These are phyloP conservation scores for Cepphus grylle DNA, from an alignment of 2,113 vertebrate species.

Conservation along the genomic window DNA sequence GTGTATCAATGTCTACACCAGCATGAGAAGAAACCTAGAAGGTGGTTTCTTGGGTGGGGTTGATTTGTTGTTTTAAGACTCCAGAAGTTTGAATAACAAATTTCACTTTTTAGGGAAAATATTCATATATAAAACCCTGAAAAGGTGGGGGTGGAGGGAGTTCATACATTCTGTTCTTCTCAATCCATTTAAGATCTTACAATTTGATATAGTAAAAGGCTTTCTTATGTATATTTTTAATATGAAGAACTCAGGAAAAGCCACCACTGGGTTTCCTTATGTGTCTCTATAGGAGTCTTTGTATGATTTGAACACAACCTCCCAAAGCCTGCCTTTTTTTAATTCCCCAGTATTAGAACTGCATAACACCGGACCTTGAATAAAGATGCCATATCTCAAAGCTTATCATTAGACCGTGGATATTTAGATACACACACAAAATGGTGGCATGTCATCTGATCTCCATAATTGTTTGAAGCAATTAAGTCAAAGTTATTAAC, in stretches of 20 bases:
- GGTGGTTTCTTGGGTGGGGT: not conserved
- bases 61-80: not conserved
- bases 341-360: not conserved
- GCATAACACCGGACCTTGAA: not conserved
- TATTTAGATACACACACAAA: not conserved
- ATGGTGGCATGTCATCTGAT: not conserved
- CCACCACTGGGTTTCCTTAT: not conserved
- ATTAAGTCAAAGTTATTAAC: not conserved
- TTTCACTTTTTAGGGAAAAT: not conserved
- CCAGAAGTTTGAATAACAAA: not conserved
- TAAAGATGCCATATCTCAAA: not conserved
- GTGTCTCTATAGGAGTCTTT: not conserved
- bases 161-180: not conserved
- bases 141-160: not conserved
- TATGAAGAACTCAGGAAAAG: not conserved
- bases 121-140: not conserved
- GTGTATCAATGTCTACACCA: not conserved
- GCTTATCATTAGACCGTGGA: not conserved
- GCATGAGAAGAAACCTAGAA: not conserved
- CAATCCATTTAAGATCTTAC: not conserved
- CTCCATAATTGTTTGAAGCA: not conserved
- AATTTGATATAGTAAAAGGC: not conserved
- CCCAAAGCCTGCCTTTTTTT: not conserved
- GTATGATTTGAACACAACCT: not conserved
- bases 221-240: not conserved